Conservation (phyloP, 2,797 vertebrate species). For the Bradypodion pumilum region DNA sequence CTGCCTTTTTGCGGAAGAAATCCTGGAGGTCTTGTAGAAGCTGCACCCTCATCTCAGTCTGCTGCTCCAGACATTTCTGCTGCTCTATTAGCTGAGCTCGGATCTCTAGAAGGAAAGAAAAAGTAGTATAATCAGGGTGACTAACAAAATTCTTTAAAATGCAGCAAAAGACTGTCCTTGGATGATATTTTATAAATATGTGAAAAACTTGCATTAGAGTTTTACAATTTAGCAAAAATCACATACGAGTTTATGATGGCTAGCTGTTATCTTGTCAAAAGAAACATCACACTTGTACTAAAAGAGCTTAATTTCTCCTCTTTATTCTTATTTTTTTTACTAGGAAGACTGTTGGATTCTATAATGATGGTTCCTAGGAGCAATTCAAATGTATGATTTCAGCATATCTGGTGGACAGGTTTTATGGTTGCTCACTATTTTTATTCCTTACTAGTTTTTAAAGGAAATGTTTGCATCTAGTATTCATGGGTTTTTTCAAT, state of each 20-base stretch:
- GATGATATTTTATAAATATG: background rate
- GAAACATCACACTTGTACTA: background rate
- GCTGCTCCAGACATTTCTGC: slow-evolving; percentile 98
- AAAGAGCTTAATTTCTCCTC: background rate
- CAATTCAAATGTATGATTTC: background rate
- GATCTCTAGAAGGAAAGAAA: slow-evolving; percentile 83
- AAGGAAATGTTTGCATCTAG: background rate
- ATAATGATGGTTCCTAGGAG: background rate
- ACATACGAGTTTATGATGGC: background rate
- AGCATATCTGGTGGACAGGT: background rate
- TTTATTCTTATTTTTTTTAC: too few species aligned
- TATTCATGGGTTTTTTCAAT: background rate
- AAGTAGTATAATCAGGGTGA: slow-evolving; percentile 53
- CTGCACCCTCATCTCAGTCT: slow-evolving; percentile 97
- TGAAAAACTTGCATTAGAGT: background rate
- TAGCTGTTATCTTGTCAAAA: background rate
- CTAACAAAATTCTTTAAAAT: background rate
- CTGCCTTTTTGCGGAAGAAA: slow-evolving; percentile 98
- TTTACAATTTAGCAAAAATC: background rate
- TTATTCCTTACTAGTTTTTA: background rate
- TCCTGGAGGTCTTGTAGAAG: slow-evolving; percentile 97
- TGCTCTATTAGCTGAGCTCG: slow-evolving; percentile 96
- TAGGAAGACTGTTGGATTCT: background rate
- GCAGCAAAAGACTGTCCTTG: background rate
- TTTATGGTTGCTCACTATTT: background rate